Percentiles rank a stretch among this genome's conserved stretches.
Evolutionary conservation across 2,797 vertebrate species (phyloP).

Genomic region (Clarias platycephalus): DNA sequence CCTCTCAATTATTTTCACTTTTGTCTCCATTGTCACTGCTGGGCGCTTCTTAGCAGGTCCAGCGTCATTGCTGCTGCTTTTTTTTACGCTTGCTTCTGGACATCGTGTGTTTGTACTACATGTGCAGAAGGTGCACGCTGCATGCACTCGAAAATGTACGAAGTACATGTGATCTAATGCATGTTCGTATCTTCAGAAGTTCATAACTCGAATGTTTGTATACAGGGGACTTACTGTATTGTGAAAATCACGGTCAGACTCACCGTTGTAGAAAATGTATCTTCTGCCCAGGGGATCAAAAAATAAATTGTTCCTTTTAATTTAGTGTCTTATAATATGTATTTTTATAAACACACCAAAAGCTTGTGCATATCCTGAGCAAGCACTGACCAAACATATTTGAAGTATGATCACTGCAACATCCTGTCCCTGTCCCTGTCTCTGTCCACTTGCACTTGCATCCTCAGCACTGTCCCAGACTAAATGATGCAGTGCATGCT

Average conservation of each 20-base stretch:
- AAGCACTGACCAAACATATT: not conserved
- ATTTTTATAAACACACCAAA: not conserved
- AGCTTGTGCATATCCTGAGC: not conserved
- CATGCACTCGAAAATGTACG: no score
- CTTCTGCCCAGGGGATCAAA: not conserved
- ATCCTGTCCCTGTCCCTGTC: conserved; percentile 1
- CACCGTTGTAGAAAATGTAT: not conserved
- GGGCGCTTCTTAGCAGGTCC: no score
- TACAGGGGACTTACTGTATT: not conserved
- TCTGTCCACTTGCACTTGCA: not conserved
- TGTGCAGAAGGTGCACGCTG: no score
- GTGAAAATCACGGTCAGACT: not conserved
- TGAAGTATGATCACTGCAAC: not conserved
- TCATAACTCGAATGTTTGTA: no score
- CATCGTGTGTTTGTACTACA: no score
- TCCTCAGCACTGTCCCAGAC: conserved; percentile 6
- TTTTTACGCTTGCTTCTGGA: no score
- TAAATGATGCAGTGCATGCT: conserved; percentile 58
- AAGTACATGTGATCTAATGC: no score
- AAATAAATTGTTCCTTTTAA: not conserved
- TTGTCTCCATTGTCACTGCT: no score
- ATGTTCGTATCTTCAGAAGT: no score
- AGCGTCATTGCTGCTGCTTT: no score
- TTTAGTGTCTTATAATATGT: not conserved
- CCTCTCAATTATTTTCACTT: no score